phyloP scores from a whole-genome alignment of 2,797 vertebrate genomes.

The Molossus alvarezi region DNA sequence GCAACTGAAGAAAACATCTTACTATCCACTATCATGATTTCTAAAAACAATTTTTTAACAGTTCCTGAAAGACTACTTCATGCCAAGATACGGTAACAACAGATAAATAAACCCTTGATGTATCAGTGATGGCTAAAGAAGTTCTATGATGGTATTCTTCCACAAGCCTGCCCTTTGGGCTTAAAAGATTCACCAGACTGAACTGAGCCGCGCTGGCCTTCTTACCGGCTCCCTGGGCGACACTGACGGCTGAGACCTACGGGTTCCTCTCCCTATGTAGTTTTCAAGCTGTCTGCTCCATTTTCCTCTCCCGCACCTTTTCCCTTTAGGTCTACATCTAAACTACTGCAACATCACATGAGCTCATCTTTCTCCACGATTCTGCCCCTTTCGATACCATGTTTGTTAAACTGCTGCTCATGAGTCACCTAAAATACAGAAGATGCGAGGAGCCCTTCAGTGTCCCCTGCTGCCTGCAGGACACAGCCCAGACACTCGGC shows the following conservation, averaged over 20 bases:
- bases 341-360: background rate
- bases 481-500: background rate
- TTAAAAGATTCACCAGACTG: background rate
- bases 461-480: background rate
- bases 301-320: background rate
- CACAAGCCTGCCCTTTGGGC: background rate
- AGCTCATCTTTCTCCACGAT: background rate
- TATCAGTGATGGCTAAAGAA: background rate
- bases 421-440: background rate
- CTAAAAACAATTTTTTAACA: constrained; percentile 3
- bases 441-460: background rate
- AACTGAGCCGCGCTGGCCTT: background rate
- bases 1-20: constrained; percentile 58
- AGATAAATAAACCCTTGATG: background rate
- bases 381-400: background rate
- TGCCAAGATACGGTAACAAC: background rate
- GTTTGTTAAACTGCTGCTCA: background rate
- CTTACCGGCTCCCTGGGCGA: background rate
- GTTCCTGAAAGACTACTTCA: background rate
- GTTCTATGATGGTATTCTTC: background rate
- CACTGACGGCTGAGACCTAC: background rate
- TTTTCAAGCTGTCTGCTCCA: background rate
- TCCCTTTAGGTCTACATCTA: background rate
- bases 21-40: constrained; percentile 43
- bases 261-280: background rate